Percentiles rank a stretch among this genome's conserved stretches.
Evolutionary conservation across 2,888 invertebrate species (phyloP).

Genomic region (Drosophila lutescens): DNA sequence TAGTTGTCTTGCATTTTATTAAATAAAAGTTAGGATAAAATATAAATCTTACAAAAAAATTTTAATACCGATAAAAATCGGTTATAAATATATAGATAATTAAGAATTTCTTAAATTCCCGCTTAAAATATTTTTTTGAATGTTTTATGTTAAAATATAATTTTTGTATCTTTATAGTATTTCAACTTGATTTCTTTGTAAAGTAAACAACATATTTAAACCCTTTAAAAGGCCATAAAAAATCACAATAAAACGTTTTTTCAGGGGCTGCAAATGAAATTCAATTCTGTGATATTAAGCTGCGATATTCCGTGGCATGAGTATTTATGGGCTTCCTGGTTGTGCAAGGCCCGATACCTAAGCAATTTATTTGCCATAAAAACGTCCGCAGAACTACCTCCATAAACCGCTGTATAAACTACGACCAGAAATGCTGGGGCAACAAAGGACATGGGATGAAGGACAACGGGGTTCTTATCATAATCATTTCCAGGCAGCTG

Average conservation of each 20-base stretch:
- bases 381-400: conserved; percentile 49
- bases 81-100: too few relatives aligned
- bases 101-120: too few relatives aligned
- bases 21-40: too few relatives aligned
- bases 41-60: too few relatives aligned
- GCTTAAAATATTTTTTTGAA: too few relatives aligned
- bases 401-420: conserved; percentile 37
- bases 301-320: neutral
- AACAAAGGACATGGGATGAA: conserved; percentile 36
- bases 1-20: neutral
- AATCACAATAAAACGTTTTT: neutral
- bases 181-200: neutral
- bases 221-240: neutral
- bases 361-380: conserved; percentile 52
- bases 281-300: neutral
- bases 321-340: conserved; percentile 25
- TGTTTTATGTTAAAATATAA: too few relatives aligned
- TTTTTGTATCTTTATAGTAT: too few relatives aligned
- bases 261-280: neutral
- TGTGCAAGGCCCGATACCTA: conserved; percentile 30
- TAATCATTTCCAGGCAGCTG: conserved; percentile 79
- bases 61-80: too few relatives aligned
- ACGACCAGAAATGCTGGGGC: conserved; percentile 8
- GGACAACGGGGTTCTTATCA: conserved; percentile 60
- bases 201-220: neutral